Conservation (phyloP, 2,888 invertebrate species). For the Philonicus albiceps region DNA sequence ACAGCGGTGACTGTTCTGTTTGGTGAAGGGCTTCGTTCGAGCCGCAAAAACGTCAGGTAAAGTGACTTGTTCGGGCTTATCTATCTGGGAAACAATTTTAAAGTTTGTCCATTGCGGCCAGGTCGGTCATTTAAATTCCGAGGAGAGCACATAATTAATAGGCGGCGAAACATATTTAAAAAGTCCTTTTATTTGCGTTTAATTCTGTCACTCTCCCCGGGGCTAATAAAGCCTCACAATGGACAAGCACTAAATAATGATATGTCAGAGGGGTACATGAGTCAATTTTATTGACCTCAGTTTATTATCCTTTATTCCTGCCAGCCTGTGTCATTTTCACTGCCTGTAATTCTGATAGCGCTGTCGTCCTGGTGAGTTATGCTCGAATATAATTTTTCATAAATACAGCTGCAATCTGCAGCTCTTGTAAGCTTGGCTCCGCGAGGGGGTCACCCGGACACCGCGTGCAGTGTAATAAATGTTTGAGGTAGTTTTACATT, state of each 20-base stretch:
- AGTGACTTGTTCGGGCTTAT: neutral
- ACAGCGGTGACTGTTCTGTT: neutral
- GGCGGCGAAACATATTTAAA: constrained; percentile 8
- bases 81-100: neutral
- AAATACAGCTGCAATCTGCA: constrained; percentile 39
- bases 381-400: constrained; percentile 34
- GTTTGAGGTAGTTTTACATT: constrained; percentile 41
- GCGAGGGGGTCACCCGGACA: neutral
- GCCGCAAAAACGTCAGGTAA: neutral
- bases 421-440: neutral
- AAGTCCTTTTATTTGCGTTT: constrained; percentile 17
- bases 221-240: constrained; percentile 20
- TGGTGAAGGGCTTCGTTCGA: neutral
- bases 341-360: constrained; percentile 37
- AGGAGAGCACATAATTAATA: constrained; percentile 24
- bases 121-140: constrained; percentile 1
- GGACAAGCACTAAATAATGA: constrained; percentile 33
- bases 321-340: constrained; percentile 29
- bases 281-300: constrained; percentile 36
- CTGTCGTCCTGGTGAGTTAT: constrained; percentile 33
- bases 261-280: constrained; percentile 37
- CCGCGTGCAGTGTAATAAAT: constrained; percentile 10
- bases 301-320: constrained; percentile 39
- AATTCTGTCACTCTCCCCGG: constrained; percentile 8
- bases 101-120: neutral